Base-by-base conservation (phyloP, 2,113 vertebrate species). In the Nansenia antarctica region DNA sequence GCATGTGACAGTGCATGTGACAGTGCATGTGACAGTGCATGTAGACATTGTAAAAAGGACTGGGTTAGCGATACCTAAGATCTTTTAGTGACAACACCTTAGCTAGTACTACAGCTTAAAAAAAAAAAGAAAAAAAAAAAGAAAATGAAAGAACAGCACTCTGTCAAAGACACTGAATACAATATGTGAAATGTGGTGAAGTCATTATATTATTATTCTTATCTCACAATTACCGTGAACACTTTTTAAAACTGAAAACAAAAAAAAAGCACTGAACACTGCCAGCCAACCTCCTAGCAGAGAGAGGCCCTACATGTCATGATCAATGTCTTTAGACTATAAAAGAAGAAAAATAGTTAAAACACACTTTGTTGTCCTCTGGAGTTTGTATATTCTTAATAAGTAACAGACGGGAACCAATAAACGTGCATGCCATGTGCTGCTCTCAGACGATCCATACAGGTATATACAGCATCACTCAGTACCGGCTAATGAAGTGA, bases 401-500 rank as follows among this genome's bases (percentile, higher is more conserved):
- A 95, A n/a, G 92, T 94, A 98, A 95, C 93, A 96, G 95, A 95
- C 91, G 91, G 91, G 92, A 95, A 93, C 90, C 91, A 92, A n/a
- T 92, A 91, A 91, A 95, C n/a, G n/a, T 88, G 94, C 94, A 96
- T 97, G 94, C 95, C 94, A 94, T 92, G 93, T 95, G 94, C 92
- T 95, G 93, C 87, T 94, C 92, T 94, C 93, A 95, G 95, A 95
- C 92, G 90, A 92, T 89, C 91, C 89, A 88, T 92, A 89, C 88
- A 91, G 90, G 90, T 90, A 92, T 93, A 95, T 94, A 96, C 95
- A 97, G 92, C 92, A 88, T 95, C 95, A 96, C 94, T 95, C 95
- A 95, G 97, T 98, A 99, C 96, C 97, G 96, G 95, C 94, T 97
- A 97, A 98, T 92, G 92, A 95, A 90, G 96, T 96, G 96, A 95